These are phyloP conservation scores for Matsumyia berberina DNA, from an alignment of 2,888 invertebrate genomes.

Conservation along the genomic window DNA sequence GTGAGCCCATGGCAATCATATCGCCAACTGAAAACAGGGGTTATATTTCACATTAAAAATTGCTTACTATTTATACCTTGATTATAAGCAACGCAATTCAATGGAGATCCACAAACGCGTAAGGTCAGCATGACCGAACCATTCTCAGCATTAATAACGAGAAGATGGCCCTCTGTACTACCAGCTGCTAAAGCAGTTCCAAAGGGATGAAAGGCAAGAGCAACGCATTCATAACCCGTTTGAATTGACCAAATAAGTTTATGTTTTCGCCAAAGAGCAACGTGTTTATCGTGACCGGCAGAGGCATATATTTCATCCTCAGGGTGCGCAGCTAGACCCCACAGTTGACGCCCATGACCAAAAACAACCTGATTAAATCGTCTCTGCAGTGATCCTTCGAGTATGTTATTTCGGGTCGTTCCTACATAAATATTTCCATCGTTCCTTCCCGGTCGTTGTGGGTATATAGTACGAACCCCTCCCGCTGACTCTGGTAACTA, in stretches of 20 bases:
- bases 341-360: conserved; percentile 94
- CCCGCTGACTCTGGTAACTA: conserved; percentile 94
- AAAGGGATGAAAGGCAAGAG: conserved; percentile 94
- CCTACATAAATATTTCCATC: conserved; percentile 97
- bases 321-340: conserved; percentile 95
- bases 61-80: conserved; percentile 86
- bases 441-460: conserved; percentile 93
- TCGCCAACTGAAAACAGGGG: conserved; percentile 89
- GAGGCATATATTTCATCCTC: conserved; percentile 96
- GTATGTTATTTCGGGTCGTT: conserved; percentile 94
- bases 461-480: conserved; percentile 95
- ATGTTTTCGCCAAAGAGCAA: conserved; percentile 95
- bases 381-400: conserved; percentile 95
- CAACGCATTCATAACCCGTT: conserved; percentile 95
- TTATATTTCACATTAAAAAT: background rate
- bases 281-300: conserved; percentile 95
- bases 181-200: conserved; percentile 95
- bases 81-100: conserved; percentile 94
- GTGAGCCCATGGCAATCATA: conserved; percentile 94
- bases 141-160: conserved; percentile 93
- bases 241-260: conserved; percentile 94
- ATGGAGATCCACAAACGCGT: conserved; percentile 93
- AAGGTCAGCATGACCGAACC: conserved; percentile 94
- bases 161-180: conserved; percentile 94
- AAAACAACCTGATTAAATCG: conserved; percentile 94